Percentiles rank a stretch among this genome's conserved stretches.
These are phyloP conservation scores for Chamaea fasciata DNA, from an alignment of 2,113 vertebrate species.

Conservation along the genomic window DNA sequence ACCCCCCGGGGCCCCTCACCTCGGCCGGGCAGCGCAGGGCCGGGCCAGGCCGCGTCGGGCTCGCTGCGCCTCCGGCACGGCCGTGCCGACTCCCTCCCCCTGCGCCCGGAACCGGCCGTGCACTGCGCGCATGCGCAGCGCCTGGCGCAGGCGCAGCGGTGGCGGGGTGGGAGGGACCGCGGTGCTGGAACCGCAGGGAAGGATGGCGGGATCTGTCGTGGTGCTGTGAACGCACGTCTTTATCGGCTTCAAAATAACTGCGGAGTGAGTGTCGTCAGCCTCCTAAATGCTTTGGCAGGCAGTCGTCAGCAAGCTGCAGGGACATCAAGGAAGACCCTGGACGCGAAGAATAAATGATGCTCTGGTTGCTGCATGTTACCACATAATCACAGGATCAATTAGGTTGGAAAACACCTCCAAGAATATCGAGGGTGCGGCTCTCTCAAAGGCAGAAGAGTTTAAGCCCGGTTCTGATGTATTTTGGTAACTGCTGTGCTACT, in stretches of 20 bases:
- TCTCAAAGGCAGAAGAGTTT: neutral
- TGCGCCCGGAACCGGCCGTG: neutral
- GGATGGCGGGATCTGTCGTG: fast-evolving
- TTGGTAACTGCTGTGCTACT: neutral
- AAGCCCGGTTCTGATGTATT: neutral
- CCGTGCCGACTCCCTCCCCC: neutral
- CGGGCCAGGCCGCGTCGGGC: neutral
- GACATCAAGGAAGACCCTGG: neutral
- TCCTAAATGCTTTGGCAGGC: neutral
- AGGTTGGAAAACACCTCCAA: neutral
- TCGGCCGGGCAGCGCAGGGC: no score
- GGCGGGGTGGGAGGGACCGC: fast-evolving
- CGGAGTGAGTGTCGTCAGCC: no score
- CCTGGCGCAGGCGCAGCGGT: fast-evolving
- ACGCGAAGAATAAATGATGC: neutral
- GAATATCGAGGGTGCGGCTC: neutral
- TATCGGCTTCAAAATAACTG: neutral
- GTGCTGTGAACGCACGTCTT: fast-evolving
- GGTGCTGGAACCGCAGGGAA: fast-evolving
- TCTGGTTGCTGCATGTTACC: fast-evolving
- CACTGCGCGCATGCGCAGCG: neutral
- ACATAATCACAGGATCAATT: neutral
- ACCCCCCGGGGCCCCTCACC: neutral
- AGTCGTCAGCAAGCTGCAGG: no score
- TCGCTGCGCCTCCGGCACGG: neutral